Evolutionary conservation across 2,113 vertebrate species (phyloP), one percentile per base, ranked within the genome.

Genomic region (Engystomops pustulosus): DNA sequence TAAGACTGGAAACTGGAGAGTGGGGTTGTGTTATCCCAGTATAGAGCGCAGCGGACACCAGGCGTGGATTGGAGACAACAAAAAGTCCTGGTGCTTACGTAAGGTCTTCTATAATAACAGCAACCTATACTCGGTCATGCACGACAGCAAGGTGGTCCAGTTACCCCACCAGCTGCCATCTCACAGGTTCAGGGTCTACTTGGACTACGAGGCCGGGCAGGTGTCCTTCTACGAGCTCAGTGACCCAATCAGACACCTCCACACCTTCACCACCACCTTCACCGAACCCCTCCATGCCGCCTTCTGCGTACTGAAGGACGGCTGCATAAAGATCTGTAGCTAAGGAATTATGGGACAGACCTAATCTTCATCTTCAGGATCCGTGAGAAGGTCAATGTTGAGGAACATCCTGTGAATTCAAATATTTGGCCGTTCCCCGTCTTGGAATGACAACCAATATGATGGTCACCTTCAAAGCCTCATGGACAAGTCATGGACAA

Each of bases 261-360:
- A 83, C 70, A 83, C 81, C 41, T 83, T 83, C 70, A 83, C 69
- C 7, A 18, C 70, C 38, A 65, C 36, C 53, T 83, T 83, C 70
- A 62, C 70, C 2, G 70, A 83, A 17, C 70, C 81, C 0, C 53
- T 83, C 17, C 25, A 67, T 23, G 78, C 78, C 4, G 78, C 78
- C 17, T 65, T 80, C 41, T 47, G 41, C 20, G 58, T 80, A 30
- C 18, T 47, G 17, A 51, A 75, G 41, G 71, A 75, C 4, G 27
- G 27, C 1, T 75, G n/a, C 67, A 47, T 75, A 32, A 75, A 45
- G 23, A 80, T 49, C 38, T 17, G 10, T 15, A 44, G 58, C 2
- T 79, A 20, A 27, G 60, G 67, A 18, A 23, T 2, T 45, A 11
- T 45, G 44, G 10, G 10, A 45, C n/a, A n/a, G n/a, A n/a, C n/a